These are phyloP conservation scores for Cactoblastis cactorum DNA, from an alignment of 2,888 invertebrate genomes.

Conservation along the genomic window DNA sequence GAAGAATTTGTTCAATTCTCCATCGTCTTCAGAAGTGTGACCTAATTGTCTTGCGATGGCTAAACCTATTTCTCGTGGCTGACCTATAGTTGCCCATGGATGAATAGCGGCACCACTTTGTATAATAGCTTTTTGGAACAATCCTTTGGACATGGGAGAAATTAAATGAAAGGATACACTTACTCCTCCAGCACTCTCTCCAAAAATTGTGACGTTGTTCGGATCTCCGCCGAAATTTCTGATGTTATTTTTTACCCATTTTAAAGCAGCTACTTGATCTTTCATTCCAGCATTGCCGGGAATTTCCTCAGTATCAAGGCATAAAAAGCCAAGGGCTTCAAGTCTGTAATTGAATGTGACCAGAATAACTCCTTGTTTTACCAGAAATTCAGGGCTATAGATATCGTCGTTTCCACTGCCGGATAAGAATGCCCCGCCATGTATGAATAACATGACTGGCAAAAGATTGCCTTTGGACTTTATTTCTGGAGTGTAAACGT, in stretches of 20 bases:
- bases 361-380: constrained; percentile 51
- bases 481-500: constrained; percentile 50
- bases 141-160: constrained; percentile 63
- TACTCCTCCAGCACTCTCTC: constrained; percentile 61
- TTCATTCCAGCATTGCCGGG: constrained; percentile 72
- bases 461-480: constrained; percentile 31
- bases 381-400: constrained; percentile 58
- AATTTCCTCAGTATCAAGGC: constrained; percentile 53
- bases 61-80: constrained; percentile 70
- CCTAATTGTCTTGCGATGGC: constrained; percentile 44
- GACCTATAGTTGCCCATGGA: constrained; percentile 62
- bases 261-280: constrained; percentile 63
- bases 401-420: constrained; percentile 52
- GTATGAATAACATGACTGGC: constrained; percentile 63
- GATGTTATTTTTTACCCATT: constrained; percentile 62
- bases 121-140: constrained; percentile 76
- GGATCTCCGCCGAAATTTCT: constrained; percentile 58
- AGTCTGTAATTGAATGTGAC: constrained; percentile 66
- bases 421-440: constrained; percentile 49
- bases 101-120: constrained; percentile 83
- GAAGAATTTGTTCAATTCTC: constrained; percentile 41
- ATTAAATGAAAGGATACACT: constrained; percentile 51
- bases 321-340: constrained; percentile 57
- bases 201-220: constrained; percentile 63
- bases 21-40: constrained; percentile 41